Evolutionary conservation across 2,113 vertebrate genomes (phyloP).

Genomic region (Saguinus midas): DNA sequence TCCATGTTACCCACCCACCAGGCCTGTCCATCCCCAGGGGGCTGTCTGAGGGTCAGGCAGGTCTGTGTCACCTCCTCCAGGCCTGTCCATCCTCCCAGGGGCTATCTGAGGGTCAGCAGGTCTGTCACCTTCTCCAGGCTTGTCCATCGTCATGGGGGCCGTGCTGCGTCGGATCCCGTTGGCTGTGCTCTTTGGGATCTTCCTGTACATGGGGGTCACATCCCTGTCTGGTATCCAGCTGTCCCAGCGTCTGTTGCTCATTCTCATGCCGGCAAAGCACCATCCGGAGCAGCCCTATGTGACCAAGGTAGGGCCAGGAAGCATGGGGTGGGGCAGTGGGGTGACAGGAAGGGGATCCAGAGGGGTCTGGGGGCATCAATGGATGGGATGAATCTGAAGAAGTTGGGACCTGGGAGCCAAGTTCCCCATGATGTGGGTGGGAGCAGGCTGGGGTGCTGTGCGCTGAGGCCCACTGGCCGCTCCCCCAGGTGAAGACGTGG

Average conservation of each 20-base stretch:
- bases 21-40: constrained; percentile 98
- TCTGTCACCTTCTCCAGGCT: constrained; percentile 83
- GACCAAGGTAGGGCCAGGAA: constrained; percentile 89
- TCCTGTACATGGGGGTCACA: constrained; percentile 98
- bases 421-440: background rate
- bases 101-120: background rate
- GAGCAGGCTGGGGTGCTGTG: background rate
- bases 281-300: constrained; percentile 97
- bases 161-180: constrained; percentile 94
- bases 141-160: constrained; percentile 98
- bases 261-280: constrained; percentile 97
- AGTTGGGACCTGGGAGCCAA: background rate
- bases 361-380: background rate
- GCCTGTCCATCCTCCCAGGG: background rate
- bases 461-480: background rate
- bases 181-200: constrained; percentile 98
- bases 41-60: background rate
- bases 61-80: background rate
- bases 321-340: background rate
- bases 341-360: background rate
- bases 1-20: background rate
- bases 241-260: constrained; percentile 95
- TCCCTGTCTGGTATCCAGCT: constrained; percentile 98
- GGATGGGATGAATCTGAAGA: background rate
- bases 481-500: constrained; percentile 96